These are phyloP conservation scores for Hymenochirus boettgeri DNA, from an alignment of 2,113 vertebrate genomes.

Conservation along the genomic window DNA sequence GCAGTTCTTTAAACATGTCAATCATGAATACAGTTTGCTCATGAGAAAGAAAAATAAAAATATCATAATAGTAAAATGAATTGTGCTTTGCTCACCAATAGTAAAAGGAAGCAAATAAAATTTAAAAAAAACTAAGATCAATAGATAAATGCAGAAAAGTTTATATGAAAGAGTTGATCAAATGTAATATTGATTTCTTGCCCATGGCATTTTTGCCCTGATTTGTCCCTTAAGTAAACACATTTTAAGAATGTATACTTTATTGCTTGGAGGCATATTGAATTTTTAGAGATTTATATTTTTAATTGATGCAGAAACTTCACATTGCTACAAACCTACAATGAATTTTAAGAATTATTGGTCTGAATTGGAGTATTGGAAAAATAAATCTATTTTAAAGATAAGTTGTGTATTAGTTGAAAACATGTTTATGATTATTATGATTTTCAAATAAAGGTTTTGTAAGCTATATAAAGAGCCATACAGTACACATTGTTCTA, in stretches of 20 bases:
- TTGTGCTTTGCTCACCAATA: no score
- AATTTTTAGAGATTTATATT: conserved; percentile 36
- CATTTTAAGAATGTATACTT: conserved; percentile 16
- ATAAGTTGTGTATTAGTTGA: neutral
- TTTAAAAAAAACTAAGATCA: neutral
- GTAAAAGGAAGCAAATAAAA: no score
- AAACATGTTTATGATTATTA: neutral
- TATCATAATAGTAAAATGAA: no score
- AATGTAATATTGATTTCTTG: conserved; percentile 34
- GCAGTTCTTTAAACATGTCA: no score
- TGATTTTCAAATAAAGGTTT: no score
- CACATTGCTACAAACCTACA: no score
- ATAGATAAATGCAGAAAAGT: conserved; percentile 21
- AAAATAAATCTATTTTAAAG: conserved; percentile 20
- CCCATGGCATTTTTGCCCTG: conserved; percentile 17
- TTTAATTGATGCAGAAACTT: conserved; percentile 38
- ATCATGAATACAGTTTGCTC: no score
- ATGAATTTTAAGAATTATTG: no score
- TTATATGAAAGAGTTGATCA: conserved; percentile 22
- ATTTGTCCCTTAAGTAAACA: conserved; percentile 27
- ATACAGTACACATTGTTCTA: no score
- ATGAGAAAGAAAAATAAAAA: no score
- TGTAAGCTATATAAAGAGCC: no score
- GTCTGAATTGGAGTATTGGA: no score
- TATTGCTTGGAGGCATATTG: conserved; percentile 36